Percentiles rank a stretch among this genome's conserved stretches.
phyloP scores from a whole-genome alignment of 1,140 invertebrate species.

The Ladona fulva region DNA sequence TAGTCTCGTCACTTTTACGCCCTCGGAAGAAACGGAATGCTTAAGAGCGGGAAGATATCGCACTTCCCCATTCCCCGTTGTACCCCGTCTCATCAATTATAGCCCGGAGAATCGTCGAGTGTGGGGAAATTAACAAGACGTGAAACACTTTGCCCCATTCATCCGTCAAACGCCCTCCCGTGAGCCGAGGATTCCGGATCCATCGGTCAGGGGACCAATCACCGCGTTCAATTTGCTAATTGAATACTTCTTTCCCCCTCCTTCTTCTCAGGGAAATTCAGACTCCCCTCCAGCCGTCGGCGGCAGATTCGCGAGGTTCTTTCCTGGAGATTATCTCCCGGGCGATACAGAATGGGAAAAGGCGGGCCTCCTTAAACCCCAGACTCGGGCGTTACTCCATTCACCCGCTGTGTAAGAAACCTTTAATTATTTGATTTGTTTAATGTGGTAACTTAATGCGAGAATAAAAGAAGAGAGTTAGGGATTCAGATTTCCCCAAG shows the following conservation, averaged over 20 bases:
- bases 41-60: no score
- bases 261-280: neutral
- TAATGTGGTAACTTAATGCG: neutral
- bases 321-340: neutral
- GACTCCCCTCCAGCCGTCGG: neutral
- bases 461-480: neutral
- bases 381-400: neutral
- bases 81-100: no score
- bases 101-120: no score
- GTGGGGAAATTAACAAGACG: no score
- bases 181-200: no score
- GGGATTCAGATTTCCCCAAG: neutral
- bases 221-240: constrained; percentile 1
- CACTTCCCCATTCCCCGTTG: no score
- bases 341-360: neutral
- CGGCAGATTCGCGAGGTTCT: neutral
- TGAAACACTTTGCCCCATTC: no score
- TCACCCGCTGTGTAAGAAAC: neutral
- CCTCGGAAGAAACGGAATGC: no score
- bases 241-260: neutral
- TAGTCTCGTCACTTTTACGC: no score
- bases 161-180: no score
- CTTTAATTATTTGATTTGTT: constrained; percentile 9
- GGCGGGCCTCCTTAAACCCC: neutral
- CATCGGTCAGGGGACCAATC: neutral